Conservation (phyloP, 2,113 vertebrate species). For the Falcunculus frontatus region DNA sequence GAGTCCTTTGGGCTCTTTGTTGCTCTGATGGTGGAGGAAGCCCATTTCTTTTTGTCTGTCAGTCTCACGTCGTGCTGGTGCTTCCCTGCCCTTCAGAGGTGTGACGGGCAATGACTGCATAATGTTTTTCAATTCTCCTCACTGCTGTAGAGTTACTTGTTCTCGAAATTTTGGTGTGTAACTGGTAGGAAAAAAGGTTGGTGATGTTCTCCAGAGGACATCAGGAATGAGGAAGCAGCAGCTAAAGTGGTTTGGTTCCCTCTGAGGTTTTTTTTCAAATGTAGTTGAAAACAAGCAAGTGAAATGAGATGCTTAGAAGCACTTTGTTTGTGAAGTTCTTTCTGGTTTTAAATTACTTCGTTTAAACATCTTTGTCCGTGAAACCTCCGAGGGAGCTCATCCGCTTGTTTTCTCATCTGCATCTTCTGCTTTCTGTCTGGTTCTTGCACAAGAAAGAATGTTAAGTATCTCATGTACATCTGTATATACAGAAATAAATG, state of each 20-base stretch:
- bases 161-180: background rate
- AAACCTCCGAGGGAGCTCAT: slow-evolving; percentile 20
- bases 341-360: slow-evolving; percentile 28
- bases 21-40: background rate
- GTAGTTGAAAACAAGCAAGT: slow-evolving; percentile 2
- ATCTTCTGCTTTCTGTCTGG: background rate
- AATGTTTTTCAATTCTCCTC: background rate
- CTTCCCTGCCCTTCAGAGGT: background rate
- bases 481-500: background rate
- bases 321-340: slow-evolving; percentile 1
- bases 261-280: background rate
- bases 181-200: background rate
- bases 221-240: background rate
- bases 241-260: slow-evolving; percentile 31
- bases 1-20: background rate
- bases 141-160: background rate
- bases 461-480: background rate
- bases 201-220: background rate
- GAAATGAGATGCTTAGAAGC: background rate
- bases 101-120: background rate
- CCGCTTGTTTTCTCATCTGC: background rate
- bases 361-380: slow-evolving; percentile 33
- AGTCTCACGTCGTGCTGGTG: background rate
- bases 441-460: background rate
- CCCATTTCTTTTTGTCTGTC: background rate